phyloP scores from a whole-genome alignment of 2,797 vertebrate genomes.

The Aldrovandia affinis region DNA sequence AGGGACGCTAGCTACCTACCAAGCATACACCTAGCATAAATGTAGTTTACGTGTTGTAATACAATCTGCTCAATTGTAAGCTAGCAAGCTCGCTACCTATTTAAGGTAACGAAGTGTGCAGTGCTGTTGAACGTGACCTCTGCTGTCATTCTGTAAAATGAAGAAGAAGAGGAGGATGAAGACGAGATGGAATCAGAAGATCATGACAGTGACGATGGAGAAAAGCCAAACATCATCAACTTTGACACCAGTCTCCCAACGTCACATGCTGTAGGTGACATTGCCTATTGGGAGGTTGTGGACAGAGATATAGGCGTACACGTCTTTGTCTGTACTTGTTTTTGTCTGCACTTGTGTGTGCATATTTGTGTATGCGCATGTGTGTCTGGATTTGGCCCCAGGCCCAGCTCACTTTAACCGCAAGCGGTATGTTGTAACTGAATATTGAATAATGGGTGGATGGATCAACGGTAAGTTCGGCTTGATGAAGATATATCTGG shows the following conservation, averaged over 20 bases:
- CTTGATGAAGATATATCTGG: not conserved
- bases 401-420: not conserved
- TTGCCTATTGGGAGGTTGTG: not conserved
- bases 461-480: not conserved
- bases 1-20: not conserved
- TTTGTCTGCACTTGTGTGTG: not conserved
- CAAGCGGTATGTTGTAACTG: not conserved
- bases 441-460: too few relatives aligned
- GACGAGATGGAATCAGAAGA: conserved; percentile 95
- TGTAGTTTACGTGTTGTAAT: not conserved
- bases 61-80: not conserved
- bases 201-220: conserved; percentile 82
- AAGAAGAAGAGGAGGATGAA: conserved; percentile 87
- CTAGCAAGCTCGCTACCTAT: not conserved
- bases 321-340: not conserved
- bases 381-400: too few relatives aligned
- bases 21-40: not conserved
- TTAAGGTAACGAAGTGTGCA: not conserved
- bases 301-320: too few relatives aligned
- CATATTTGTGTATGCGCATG: not conserved
- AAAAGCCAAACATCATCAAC: conserved; percentile 88
- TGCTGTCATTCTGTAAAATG: conserved; percentile 74
- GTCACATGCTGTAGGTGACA: conserved; percentile 85
- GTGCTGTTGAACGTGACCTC: not conserved
- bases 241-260: conserved; percentile 97